These are phyloP conservation scores for Temnothorax unifasciatus DNA, from an alignment of 2,888 invertebrate genomes.

Conservation along the genomic window DNA sequence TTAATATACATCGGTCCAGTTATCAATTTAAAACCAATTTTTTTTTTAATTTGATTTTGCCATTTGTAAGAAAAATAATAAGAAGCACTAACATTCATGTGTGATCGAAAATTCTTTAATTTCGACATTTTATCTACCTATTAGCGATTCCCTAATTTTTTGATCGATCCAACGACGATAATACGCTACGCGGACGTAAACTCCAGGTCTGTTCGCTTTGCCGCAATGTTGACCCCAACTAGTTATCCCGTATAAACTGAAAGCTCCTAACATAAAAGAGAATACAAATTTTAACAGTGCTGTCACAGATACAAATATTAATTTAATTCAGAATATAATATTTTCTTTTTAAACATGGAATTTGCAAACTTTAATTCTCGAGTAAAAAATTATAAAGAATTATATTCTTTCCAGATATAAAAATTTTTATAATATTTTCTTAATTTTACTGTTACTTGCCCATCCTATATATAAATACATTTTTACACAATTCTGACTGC, in stretches of 20 bases:
- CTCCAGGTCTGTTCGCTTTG: conserved; percentile 91
- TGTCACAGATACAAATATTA: neutral
- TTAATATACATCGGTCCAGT: neutral
- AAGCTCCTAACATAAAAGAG: conserved; percentile 86
- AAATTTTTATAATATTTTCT: neutral
- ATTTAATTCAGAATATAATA: neutral
- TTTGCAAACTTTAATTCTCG: neutral
- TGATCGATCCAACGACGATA: conserved; percentile 90
- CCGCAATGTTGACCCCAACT: conserved; percentile 94
- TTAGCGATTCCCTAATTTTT: conserved; percentile 86
- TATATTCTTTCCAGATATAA: neutral
- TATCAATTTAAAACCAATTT: neutral
- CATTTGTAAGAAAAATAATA: neutral
- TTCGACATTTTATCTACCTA: conserved; percentile 73
- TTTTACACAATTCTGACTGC: neutral
- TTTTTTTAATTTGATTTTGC: neutral
- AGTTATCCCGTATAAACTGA: conserved; percentile 91
- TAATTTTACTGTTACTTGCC: neutral
- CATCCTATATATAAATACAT: neutral
- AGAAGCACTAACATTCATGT: neutral
- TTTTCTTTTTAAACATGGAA: neutral
- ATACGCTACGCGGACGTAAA: conserved; percentile 90
- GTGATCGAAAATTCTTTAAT: neutral
- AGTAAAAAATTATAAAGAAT: neutral
- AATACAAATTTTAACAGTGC: neutral